A percentile compares a stretch with the other conserved stretches of the same genome.
Conservation (phyloP, 2,113 vertebrate species). For the Acanthochromis polyacanthus region DNA sequence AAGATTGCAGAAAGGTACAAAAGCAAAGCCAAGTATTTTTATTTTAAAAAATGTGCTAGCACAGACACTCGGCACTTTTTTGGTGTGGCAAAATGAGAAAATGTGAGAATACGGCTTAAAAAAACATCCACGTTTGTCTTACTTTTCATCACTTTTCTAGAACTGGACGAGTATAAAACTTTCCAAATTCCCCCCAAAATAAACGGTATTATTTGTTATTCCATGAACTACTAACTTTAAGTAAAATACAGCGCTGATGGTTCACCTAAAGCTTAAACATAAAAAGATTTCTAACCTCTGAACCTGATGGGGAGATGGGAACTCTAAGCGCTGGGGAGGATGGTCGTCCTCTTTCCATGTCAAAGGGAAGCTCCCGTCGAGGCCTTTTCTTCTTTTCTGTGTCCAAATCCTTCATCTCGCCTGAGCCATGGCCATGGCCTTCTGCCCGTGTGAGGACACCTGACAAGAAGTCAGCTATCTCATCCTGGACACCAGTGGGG, state of each 20-base stretch:
- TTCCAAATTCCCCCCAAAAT: too few relatives aligned
- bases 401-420: slow-evolving; percentile 93
- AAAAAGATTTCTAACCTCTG: slow-evolving; percentile 85
- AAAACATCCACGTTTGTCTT: too few relatives aligned
- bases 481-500: slow-evolving; percentile 85
- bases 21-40: too few relatives aligned
- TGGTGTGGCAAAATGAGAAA: too few relatives aligned
- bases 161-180: too few relatives aligned
- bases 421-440: slow-evolving; percentile 86
- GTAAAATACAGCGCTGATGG: not conserved
- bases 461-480: slow-evolving; percentile 95
- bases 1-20: too few relatives aligned
- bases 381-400: slow-evolving; percentile 92
- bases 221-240: too few relatives aligned
- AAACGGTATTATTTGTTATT: too few relatives aligned
- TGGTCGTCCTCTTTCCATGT: slow-evolving; percentile 91
- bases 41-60: too few relatives aligned
- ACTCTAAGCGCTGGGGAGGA: slow-evolving; percentile 90
- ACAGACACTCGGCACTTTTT: too few relatives aligned
- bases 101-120: too few relatives aligned
- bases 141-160: too few relatives aligned
- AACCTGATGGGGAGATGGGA: slow-evolving; percentile 93
- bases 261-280: not conserved
- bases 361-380: slow-evolving; percentile 92
- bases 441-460: slow-evolving; percentile 92